A percentile compares a stretch with the other conserved stretches of the same genome.
phyloP scores from a whole-genome alignment of 2,888 invertebrate species.

The Rotaria socialis region DNA sequence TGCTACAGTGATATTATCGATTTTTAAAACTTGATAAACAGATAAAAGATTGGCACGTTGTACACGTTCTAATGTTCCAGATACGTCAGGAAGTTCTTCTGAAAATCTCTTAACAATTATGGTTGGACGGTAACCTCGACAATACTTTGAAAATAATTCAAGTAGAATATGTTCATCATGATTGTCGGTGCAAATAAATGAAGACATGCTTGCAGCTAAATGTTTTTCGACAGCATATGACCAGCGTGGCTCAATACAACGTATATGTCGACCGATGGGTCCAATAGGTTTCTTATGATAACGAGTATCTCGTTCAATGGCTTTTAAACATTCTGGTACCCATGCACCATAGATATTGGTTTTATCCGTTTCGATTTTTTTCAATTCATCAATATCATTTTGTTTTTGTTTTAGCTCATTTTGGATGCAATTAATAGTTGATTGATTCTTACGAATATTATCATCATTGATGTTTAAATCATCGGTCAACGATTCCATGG shows the following conservation, averaged over 20 bases:
- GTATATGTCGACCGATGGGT: constrained; percentile 42
- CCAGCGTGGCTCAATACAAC: constrained; percentile 39
- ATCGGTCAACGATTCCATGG: background rate
- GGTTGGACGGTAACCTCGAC: background rate
- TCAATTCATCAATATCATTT: background rate
- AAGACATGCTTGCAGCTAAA: constrained; percentile 22
- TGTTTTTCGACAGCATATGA: constrained; percentile 41
- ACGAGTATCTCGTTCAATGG: background rate
- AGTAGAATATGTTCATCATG: constrained; percentile 41
- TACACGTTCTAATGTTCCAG: background rate
- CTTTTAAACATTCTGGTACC: background rate
- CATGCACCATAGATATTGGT: background rate
- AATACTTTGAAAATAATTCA: background rate
- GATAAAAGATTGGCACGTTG: background rate
- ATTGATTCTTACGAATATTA: background rate
- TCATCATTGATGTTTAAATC: background rate
- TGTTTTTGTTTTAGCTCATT: background rate
- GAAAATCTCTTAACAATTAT: background rate
- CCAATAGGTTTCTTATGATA: constrained; percentile 42
- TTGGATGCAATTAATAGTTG: background rate
- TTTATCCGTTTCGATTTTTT: background rate
- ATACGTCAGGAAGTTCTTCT: background rate
- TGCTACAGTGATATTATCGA: background rate
- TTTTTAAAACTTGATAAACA: background rate
- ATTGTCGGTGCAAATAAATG: constrained; percentile 42